Percentiles rank a stretch among this genome's conserved stretches.
phyloP scores from a whole-genome alignment of 2,113 vertebrate species.

The Eretmochelys imbricata region DNA sequence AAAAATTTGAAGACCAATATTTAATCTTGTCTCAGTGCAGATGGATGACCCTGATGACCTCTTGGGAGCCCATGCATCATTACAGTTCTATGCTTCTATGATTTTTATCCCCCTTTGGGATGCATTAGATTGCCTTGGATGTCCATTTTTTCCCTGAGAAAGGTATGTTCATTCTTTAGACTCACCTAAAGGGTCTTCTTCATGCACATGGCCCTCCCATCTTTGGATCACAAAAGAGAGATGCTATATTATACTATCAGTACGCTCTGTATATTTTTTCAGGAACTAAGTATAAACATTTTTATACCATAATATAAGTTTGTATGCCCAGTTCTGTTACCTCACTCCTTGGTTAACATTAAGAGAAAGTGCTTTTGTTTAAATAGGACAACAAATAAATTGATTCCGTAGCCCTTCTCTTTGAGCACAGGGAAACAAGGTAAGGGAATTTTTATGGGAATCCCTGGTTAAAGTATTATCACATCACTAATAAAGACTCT shows the following conservation, averaged over 20 bases:
- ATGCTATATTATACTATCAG: fast-evolving
- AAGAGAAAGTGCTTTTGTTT: slow-evolving; percentile 16
- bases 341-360: fast-evolving
- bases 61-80: too few species aligned
- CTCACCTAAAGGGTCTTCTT: not conserved
- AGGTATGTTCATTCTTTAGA: not conserved
- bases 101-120: not conserved
- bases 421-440: not conserved
- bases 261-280: fast-evolving
- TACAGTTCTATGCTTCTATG: too few species aligned
- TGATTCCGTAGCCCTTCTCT: not conserved
- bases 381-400: fast-evolving
- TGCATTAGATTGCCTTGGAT: fast-evolving
- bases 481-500: not conserved
- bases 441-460: not conserved
- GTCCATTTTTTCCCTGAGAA: not conserved
- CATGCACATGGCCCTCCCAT: not conserved
- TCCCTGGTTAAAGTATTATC: not conserved
- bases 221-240: not conserved
- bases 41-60: too few species aligned
- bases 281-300: not conserved
- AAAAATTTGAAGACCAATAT: fast-evolving
- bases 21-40: too few species aligned
- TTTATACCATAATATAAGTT: fast-evolving
- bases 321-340: not conserved